Conservation (phyloP, 1,140 invertebrate species). For the Latrodectus geometricus region DNA sequence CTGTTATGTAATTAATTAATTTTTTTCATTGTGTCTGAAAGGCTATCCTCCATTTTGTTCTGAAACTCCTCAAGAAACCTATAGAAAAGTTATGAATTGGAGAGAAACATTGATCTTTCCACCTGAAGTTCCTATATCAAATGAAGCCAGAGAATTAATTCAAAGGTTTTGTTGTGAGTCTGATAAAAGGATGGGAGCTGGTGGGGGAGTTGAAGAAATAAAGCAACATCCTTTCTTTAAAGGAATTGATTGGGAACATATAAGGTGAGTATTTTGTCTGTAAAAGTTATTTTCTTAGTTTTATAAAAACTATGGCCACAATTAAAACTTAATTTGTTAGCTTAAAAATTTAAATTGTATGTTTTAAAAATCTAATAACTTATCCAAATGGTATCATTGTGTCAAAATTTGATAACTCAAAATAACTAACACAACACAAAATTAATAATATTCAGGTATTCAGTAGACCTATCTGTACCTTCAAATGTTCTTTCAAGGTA, state of each 20-base stretch:
- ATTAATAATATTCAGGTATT: too few relatives aligned
- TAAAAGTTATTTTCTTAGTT: neutral
- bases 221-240: conserved; percentile 74
- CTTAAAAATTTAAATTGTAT: too few relatives aligned
- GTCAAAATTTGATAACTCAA: too few relatives aligned
- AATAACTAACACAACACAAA: too few relatives aligned
- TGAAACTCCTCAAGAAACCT: conserved; percentile 99
- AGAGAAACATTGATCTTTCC: conserved; percentile 97
- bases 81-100: conserved; percentile 99
- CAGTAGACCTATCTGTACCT: too few relatives aligned
- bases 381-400: too few relatives aligned
- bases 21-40: conserved; percentile 66
- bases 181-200: conserved; percentile 79
- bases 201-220: conserved; percentile 72
- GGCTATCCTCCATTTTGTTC: conserved; percentile 99
- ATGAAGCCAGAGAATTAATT: conserved; percentile 74
- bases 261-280: conserved; percentile 68
- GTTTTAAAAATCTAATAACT: too few relatives aligned
- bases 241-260: conserved; percentile 83
- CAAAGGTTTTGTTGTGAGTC: conserved; percentile 91
- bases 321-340: too few relatives aligned
- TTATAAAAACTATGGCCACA: too few relatives aligned
- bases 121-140: conserved; percentile 98
- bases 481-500: too few relatives aligned
- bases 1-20: too few relatives aligned